Evolutionary conservation across 2,797 vertebrate species (phyloP).

Genomic region (Spinus olivaceus): DNA sequence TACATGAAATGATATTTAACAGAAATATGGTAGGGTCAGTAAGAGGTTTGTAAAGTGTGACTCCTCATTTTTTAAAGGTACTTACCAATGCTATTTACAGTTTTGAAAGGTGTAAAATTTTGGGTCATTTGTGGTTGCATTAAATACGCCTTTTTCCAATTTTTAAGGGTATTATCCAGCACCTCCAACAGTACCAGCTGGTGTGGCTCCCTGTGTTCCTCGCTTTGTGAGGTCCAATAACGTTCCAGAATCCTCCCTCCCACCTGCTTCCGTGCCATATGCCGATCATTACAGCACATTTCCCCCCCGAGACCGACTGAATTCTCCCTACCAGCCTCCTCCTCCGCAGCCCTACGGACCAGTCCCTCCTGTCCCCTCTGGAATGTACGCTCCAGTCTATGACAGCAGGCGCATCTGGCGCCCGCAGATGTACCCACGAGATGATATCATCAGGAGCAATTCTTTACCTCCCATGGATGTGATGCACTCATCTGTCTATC

Average conservation of each 20-base stretch:
- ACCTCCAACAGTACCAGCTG: slow-evolving; percentile 81
- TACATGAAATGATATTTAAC: not conserved
- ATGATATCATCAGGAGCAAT: slow-evolving; percentile 92
- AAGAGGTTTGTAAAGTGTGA: not conserved
- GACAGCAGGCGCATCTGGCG: slow-evolving; percentile 96
- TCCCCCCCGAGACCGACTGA: slow-evolving; percentile 79
- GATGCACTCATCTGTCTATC: slow-evolving; percentile 92
- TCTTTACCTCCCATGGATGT: slow-evolving; percentile 94
- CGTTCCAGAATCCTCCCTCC: slow-evolving; percentile 87
- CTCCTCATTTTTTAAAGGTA: not conserved
- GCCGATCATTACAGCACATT: slow-evolving; percentile 83
- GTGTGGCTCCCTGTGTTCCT: slow-evolving; percentile 81
- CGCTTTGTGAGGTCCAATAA: slow-evolving; percentile 90
- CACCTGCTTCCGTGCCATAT: slow-evolving; percentile 85
- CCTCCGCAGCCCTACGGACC: slow-evolving; percentile 84
- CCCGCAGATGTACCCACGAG: slow-evolving; percentile 92
- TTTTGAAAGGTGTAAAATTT: slow-evolving; percentile 24
- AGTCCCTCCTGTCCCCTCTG: slow-evolving; percentile 83
- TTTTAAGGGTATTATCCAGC: slow-evolving; percentile 86
- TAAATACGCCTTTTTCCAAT: slow-evolving; percentile 68
- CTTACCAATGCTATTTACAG: not conserved
- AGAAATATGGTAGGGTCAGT: not conserved
- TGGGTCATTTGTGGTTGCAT: slow-evolving; percentile 39
- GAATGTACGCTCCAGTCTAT: slow-evolving; percentile 92
- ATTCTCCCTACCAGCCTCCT: slow-evolving; percentile 80